Evolutionary conservation across 2,797 vertebrate genomes (phyloP), one percentile per base, ranked within the genome.

Genomic region (Falco cherrug): DNA sequence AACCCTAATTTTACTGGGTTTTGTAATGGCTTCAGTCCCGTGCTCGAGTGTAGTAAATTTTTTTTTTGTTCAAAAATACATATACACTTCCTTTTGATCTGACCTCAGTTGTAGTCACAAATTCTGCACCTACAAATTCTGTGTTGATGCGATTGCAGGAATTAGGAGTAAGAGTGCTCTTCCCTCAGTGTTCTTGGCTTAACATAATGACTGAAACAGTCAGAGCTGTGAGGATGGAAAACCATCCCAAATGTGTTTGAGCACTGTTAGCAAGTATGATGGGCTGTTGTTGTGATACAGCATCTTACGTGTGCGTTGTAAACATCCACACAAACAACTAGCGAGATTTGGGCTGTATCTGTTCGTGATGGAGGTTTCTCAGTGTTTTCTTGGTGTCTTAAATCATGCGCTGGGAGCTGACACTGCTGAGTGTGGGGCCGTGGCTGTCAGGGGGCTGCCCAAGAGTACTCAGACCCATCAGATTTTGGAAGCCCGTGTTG

Each of bases 401-500:
- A 51, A 4, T 31, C 14, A 2, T 21, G 5, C 25, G 20, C 28
- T 25, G 28, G 63, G 43, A 57, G 56, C 50, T 43, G 87, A 11
- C 13, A 1, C 67, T 13, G 60, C n/a, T 5, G 39, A 2, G 1
- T 11, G 78, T 64, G 13, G n/a, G 59, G 59, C 53, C 17, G 0
- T 6, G 39, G 48, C 41, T 68, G 37, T 29, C 8, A 3, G 13
- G 50, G 50, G 50, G 51, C 29, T 41, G 43, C 17, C 16, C 53
- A 4, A 0, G 2, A n/a, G 53, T 3, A 2, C 33, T 43, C 2
- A 0, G 45, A 4, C 12, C 2, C 24, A 3, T 9, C 24, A 2
- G 43, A 41, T 41, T n/a, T 41, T 20, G 43, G 75, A 39, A 54
- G 28, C 18, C 33, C 45, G 25, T 9, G 11, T 39, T 48, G 39